phyloP scores from a whole-genome alignment of 1,140 invertebrate species.

The Limonius californicus region DNA sequence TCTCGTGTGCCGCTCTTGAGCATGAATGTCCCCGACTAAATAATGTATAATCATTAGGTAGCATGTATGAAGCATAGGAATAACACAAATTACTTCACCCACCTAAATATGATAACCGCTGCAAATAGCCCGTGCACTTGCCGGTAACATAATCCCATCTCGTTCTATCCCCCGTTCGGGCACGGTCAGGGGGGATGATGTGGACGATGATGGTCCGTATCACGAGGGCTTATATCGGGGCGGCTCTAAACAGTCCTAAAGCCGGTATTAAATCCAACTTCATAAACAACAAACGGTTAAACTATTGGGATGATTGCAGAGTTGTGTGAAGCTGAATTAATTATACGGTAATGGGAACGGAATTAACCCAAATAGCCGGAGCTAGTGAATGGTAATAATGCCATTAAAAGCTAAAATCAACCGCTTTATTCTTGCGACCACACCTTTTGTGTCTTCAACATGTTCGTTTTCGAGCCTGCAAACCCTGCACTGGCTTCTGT shows the following conservation, averaged over 20 bases:
- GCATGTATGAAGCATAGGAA: slow-evolving; percentile 22
- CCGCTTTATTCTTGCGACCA: no score
- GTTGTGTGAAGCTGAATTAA: background rate
- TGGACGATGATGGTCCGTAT: background rate
- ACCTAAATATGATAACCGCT: slow-evolving; percentile 16
- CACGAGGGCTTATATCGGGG: background rate
- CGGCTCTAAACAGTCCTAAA: background rate
- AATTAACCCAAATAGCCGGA: background rate
- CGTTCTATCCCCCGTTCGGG: background rate
- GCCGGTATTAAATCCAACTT: background rate
- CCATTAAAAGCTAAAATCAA: no score
- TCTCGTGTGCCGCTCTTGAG: slow-evolving; percentile 15
- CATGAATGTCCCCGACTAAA: slow-evolving; percentile 19
- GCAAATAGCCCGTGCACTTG: background rate
- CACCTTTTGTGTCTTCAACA: no score
- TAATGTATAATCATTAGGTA: slow-evolving; percentile 29
- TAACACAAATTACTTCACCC: slow-evolving; percentile 27
- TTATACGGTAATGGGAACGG: background rate
- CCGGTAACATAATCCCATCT: background rate
- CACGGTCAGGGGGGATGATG: no score
- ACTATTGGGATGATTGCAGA: slow-evolving; percentile 1
- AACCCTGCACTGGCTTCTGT: no score
- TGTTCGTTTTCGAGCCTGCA: no score
- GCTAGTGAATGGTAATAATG: background rate
- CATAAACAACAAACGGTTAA: slow-evolving; percentile 1